These are phyloP conservation scores for Danio rerio DNA, from an alignment of 2,113 vertebrate species.

Conservation along the genomic window GRCz12tu NC_133185.1:50693001-50693500, in stretches of 20 bases:
- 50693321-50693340: conserved; percentile 90
- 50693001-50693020: too few species aligned
- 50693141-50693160: too few species aligned
- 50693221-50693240: conserved; percentile 10
- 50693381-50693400: background rate
- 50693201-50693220: too few species aligned
- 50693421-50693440: conserved; percentile 83
- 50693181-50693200: too few species aligned
- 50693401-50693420: background rate
- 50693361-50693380: too few species aligned
- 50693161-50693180: too few species aligned
- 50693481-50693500: conserved; percentile 86
- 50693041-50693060: too few species aligned
- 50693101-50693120: too few species aligned
- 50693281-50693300: conserved; percentile 99
- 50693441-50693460: conserved; percentile 94
- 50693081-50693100: too few species aligned
- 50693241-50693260: conserved; percentile 85
- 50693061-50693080: too few species aligned
- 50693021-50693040: too few species aligned
- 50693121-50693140: too few species aligned
- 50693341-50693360: conserved; percentile 97
- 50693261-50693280: conserved; percentile 96
- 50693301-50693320: conserved; percentile 89
- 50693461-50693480: conserved; percentile 93